Base-by-base conservation (phyloP, 2,113 vertebrate genomes). In the Neofelis nebulosa region DNA sequence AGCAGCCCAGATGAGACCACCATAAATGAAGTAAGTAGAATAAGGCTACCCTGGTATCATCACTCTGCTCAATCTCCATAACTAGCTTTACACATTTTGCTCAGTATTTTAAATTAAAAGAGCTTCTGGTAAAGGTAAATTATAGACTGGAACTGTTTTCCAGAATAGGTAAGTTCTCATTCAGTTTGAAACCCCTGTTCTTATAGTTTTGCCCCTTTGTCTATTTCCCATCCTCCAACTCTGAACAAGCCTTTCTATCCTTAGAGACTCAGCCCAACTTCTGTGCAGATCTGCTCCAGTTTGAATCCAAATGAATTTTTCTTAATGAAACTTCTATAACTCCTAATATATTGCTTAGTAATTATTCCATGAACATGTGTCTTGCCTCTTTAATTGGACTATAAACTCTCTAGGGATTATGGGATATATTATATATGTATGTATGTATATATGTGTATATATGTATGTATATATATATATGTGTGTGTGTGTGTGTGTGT, bases 51-150 rank as follows among this genome's bases (percentile, higher is more conserved):
- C 9, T 90, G 11, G 23, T 78, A 12, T 84, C 79, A 36, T 84
- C 79, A 36, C 36, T 31, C 12, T 73, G n/a, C 7, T 92, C 52
- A 68, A 1, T 82, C 19, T 85, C 61, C 52, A 86, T 7, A 71
- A 52, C 52, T 50, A 31, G 2, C 7, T 80, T 82, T 90, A 69
- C 16, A 79, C 18, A 89, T 80, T 95, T 50, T 92, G 15, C 48
- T 97, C 2, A 33, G 23, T 80, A 41, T 69, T 83, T 94, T 68
- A 93, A 74, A 89, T 71, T 84, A 88, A 92, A 92, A 83, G 71
- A 73, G 11, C 15, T 92, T 96, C 63, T 92, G 31, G 31, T 89
- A 69, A 89, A 88, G 55, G 14, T 63, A 84, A 83, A 71, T 66
- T 79, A 68, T 21, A 85, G 29, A 79, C 33, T 66, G 31, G 36